Percentiles rank a stretch among this genome's conserved stretches.
Evolutionary conservation across 2,888 invertebrate species (phyloP).

Genomic region (Macrostomum cliftonense): DNA sequence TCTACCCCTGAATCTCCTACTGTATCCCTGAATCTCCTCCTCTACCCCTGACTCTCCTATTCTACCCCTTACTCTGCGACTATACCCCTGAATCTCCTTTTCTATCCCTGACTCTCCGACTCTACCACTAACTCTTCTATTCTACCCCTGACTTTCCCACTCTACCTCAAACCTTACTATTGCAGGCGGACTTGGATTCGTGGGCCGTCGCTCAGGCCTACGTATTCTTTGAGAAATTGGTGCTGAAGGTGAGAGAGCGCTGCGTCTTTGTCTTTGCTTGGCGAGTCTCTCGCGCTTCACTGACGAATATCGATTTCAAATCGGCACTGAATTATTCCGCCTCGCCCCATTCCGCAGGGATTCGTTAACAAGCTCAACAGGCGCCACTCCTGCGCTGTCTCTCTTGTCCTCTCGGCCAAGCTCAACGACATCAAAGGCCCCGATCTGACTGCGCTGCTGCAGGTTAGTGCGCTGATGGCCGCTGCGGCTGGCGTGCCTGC

Average conservation of each 20-base stretch:
- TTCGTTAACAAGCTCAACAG: constrained; percentile 82
- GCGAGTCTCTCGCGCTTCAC: too few relatives aligned
- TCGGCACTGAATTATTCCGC: too few relatives aligned
- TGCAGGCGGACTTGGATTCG: constrained; percentile 55
- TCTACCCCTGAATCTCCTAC: too few relatives aligned
- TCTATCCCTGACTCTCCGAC: too few relatives aligned
- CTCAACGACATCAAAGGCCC: constrained; percentile 88
- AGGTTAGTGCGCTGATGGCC: constrained; percentile 44
- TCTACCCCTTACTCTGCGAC: too few relatives aligned
- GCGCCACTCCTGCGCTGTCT: constrained; percentile 82
- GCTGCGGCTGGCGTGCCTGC: background rate
- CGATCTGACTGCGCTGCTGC: constrained; percentile 61
- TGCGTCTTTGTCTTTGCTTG: background rate
- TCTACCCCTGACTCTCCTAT: too few relatives aligned
- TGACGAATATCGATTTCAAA: too few relatives aligned
- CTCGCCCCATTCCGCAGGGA: constrained; percentile 1
- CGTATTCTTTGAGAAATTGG: constrained; percentile 92
- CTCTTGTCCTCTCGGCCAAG: constrained; percentile 77
- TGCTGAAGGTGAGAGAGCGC: constrained; percentile 48
- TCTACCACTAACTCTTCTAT: too few relatives aligned
- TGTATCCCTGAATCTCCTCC: too few relatives aligned
- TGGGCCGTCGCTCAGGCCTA: constrained; percentile 84
- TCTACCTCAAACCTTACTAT: too few relatives aligned
- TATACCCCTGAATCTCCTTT: too few relatives aligned
- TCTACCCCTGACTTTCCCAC: too few relatives aligned